Conservation (phyloP, 2,113 vertebrate genomes). For the Todiramphus chloris region DNA sequence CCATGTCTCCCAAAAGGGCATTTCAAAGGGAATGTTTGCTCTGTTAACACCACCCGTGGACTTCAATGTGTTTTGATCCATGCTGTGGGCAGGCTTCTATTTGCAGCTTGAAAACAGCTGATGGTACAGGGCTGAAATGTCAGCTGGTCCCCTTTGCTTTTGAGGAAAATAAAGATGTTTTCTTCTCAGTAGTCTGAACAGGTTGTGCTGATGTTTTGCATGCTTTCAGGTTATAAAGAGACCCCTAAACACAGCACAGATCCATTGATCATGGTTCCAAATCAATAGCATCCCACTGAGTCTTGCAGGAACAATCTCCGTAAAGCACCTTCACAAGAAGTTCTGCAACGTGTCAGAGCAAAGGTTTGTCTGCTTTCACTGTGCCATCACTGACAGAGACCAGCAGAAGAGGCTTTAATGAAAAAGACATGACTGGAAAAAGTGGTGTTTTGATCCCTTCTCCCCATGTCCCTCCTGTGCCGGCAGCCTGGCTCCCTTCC, state of each 20-base stretch:
- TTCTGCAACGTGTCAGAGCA: not conserved
- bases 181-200: not conserved
- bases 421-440: not conserved
- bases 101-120: not conserved
- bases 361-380: not conserved
- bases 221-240: not conserved
- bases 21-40: accelerated
- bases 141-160: not conserved
- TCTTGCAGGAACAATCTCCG: not conserved
- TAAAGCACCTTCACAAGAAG: not conserved
- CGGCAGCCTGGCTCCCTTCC: not conserved
- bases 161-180: not conserved
- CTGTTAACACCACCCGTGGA: accelerated
- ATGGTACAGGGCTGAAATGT: not conserved
- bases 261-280: not conserved
- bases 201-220: not conserved
- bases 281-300: not conserved
- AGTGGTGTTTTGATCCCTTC: not conserved
- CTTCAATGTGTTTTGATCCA: not conserved
- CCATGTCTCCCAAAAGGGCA: accelerated
- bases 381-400: not conserved
- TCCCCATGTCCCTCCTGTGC: accelerated
- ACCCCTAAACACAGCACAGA: not conserved
- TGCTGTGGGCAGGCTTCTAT: not conserved
- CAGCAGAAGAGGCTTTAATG: not conserved